phyloP scores from a whole-genome alignment of 2,113 vertebrate species.

The Peromyscus maniculatus region DNA sequence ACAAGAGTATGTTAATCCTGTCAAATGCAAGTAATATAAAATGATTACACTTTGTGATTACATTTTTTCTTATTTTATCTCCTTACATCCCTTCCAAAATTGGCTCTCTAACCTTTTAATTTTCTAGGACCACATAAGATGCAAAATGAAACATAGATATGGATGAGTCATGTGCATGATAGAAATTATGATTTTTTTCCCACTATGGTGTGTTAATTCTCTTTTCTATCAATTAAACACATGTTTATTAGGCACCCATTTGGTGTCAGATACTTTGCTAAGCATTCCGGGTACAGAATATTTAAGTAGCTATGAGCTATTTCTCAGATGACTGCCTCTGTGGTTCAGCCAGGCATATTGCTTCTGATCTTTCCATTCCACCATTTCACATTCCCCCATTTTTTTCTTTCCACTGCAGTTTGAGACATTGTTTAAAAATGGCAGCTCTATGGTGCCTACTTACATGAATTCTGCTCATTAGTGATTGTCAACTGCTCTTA shows the following conservation, averaged over 20 bases:
- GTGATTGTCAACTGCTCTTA: background rate
- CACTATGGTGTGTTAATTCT: background rate
- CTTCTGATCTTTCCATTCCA: background rate
- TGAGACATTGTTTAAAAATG: slow-evolving; percentile 6
- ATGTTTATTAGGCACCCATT: background rate
- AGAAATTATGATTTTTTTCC: background rate
- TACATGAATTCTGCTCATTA: background rate
- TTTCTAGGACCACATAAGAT: background rate
- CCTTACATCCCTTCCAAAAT: background rate
- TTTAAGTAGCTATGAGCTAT: background rate
- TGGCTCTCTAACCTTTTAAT: background rate
- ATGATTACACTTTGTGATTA: slow-evolving; percentile 56
- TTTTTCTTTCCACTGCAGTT: background rate
- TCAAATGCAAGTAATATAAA: slow-evolving; percentile 33
- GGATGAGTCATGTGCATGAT: background rate
- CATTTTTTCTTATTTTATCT: slow-evolving; percentile 64
- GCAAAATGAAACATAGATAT: background rate
- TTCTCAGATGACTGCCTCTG: background rate
- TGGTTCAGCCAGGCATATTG: background rate
- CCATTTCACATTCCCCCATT: background rate
- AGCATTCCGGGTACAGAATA: background rate
- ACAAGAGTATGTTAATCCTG: slow-evolving; percentile 43
- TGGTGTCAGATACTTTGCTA: background rate
- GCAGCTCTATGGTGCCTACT: background rate
- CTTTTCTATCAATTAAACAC: slow-evolving; percentile 13